Percentiles rank a stretch among this genome's conserved stretches.
Conservation (phyloP, 2,113 vertebrate species). For the Acrocephalus arundinaceus region DNA sequence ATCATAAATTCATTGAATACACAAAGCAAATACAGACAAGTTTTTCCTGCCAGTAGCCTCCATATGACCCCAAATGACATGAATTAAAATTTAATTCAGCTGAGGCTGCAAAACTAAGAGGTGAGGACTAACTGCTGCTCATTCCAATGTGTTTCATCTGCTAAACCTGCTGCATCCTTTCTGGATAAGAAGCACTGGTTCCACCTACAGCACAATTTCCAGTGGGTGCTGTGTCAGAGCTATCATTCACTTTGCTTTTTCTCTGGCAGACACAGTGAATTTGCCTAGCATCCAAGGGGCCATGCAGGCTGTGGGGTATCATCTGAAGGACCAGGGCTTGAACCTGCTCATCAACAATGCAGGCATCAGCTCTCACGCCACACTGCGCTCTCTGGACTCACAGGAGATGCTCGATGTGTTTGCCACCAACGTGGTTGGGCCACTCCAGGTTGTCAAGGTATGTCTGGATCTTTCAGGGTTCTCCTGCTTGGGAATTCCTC, state of each 20-base stretch:
- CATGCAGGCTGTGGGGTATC: background rate
- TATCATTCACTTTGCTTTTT: background rate
- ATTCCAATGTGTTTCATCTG: background rate
- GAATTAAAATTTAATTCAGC: background rate
- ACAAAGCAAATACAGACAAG: background rate
- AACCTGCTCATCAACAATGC: slow-evolving; percentile 66
- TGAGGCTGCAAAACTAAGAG: background rate
- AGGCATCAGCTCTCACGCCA: background rate
- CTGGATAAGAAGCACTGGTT: background rate
- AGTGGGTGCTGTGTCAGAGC: background rate
- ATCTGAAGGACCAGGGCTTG: slow-evolving; percentile 43
- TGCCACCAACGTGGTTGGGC: slow-evolving; percentile 7
- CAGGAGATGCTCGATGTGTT: slow-evolving; percentile 31
- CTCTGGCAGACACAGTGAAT: background rate
- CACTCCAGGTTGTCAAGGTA: slow-evolving; percentile 59
- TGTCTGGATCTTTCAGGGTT: background rate
- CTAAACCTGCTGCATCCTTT: background rate
- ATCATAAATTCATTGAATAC: background rate
- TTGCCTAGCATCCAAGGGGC: slow-evolving; percentile 1
- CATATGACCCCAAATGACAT: background rate
- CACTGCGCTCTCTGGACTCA: background rate
- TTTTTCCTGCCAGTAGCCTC: background rate
- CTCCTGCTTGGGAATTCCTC: background rate
- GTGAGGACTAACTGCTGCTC: background rate
- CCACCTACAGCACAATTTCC: background rate